Conservation (phyloP, 2,113 vertebrate genomes). For the Phrynosoma blainvillii region DNA sequence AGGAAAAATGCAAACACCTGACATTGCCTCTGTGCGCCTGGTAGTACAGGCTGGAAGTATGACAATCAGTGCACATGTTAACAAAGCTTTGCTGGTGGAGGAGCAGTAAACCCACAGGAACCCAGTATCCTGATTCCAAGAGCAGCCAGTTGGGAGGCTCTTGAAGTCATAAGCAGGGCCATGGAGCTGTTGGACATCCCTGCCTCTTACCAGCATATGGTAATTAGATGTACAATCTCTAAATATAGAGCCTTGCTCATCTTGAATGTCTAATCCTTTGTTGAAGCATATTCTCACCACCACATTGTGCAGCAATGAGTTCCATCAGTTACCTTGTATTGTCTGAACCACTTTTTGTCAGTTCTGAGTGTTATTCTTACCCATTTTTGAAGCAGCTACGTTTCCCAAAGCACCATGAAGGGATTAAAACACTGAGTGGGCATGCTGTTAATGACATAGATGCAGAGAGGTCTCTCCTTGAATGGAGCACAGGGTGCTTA, state of each 20-base stretch:
- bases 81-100: not conserved
- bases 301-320: not conserved
- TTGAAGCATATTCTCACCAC: not conserved
- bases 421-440: not conserved
- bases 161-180: not conserved
- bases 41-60: not conserved
- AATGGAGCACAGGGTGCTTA: too few species aligned
- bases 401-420: not conserved
- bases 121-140: not conserved
- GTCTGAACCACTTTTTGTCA: not conserved
- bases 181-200: not conserved
- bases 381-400: not conserved
- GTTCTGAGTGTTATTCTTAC: not conserved
- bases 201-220: not conserved
- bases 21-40: not conserved
- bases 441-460: too few species aligned
- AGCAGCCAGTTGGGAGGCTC: not conserved
- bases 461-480: too few species aligned
- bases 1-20: not conserved
- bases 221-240: not conserved
- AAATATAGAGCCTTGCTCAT: not conserved
- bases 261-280: not conserved
- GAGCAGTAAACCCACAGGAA: not conserved
- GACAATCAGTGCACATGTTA: not conserved
- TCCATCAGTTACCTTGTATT: not conserved